Conservation (phyloP, 2,797 vertebrate species). For the Artibeus jamaicensis region DNA sequence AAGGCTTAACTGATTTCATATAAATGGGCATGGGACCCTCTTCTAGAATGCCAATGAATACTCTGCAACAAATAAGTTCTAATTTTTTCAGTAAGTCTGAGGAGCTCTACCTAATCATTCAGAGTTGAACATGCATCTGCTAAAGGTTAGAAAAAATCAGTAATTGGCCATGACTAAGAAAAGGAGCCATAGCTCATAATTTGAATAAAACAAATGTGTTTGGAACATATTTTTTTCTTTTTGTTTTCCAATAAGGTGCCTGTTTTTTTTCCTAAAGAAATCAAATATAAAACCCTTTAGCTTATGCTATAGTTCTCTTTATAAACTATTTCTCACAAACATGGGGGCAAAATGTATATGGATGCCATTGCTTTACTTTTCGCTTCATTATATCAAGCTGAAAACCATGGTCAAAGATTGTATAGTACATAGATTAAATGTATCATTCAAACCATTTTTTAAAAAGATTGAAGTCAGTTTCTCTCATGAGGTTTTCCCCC, state of each 20-base stretch:
- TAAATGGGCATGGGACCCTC: fast-evolving
- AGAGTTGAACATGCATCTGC: background rate
- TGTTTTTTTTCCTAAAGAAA: background rate
- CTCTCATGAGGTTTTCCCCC: background rate
- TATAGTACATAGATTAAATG: background rate
- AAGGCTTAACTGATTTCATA: background rate
- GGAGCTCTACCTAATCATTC: background rate
- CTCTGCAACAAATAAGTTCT: background rate
- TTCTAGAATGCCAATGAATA: background rate
- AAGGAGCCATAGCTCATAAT: background rate
- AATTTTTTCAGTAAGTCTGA: background rate
- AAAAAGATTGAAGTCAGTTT: background rate
- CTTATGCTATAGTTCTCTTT: background rate
- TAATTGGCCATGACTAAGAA: background rate
- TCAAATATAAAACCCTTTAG: background rate
- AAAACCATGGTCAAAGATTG: background rate
- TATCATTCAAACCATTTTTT: background rate
- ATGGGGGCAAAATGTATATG: background rate
- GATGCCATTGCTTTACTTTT: background rate
- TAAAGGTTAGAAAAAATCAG: background rate
- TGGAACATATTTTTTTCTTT: background rate
- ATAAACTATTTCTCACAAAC: background rate
- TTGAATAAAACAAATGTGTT: background rate
- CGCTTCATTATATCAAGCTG: background rate
- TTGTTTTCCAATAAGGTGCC: background rate